Evolutionary conservation across 2,888 invertebrate species (phyloP), one percentile per base, ranked within the genome.

Genomic region (Dioctria rufipes): DNA sequence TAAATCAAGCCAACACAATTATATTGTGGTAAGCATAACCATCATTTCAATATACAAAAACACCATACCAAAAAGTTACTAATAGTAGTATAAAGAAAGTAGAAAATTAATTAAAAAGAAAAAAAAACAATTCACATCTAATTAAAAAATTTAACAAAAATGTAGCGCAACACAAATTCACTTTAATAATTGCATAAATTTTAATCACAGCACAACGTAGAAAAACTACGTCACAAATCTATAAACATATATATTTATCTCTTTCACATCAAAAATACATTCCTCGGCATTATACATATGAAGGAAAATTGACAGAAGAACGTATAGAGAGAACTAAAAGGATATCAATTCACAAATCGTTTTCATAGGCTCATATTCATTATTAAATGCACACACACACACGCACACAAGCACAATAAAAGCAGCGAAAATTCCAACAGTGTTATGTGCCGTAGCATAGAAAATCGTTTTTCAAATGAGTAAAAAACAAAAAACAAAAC

Each of bases 391-490:
- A 63, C 61, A 49, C 1, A 46, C 49, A 46, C 25, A 2, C n/a
- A n/a, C 13, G 11, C 61, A 77, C 61, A 46, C 6, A 46, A 25
- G 39, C 63, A 61, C 4, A 46, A 60, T 63, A 63, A 63, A 77
- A 63, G 63, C 77, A 63, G 49, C 77, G 49, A 77, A 77, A 77
- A 77, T 77, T 77, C 77, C 77, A 49, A 61, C 61, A 77, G 77
- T 77, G 25, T 25, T 25, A 2, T 25, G 25, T 25, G 77, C 40
- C 77, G 77, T 63, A 61, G 63, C 63, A 77, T 49, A 63, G 61
- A 63, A 73, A 73, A 73, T 73, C 58, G 42, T 73, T 73, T 73
- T 73, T 37, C 73, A 73, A 60, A 58, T 58, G 42, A 25, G 25
- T 25, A 25, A 25, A 73, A 73, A 73, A n/a, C n/a, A n/a, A n/a